Conservation (phyloP, 2,888 invertebrate genomes). For the Orthosia incerta region DNA sequence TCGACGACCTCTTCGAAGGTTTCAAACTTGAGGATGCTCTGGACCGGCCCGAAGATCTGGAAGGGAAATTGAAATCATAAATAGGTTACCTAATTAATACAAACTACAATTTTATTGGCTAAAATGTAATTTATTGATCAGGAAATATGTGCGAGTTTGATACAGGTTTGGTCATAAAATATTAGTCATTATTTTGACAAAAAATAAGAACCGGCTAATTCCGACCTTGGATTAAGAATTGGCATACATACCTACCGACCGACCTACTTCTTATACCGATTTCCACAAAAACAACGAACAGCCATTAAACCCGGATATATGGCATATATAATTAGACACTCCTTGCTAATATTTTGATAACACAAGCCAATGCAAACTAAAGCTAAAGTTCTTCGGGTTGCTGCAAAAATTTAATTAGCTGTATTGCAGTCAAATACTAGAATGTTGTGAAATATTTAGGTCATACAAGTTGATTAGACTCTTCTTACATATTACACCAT, state of each 20-base stretch:
- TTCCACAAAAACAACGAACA: not conserved
- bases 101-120: too few relatives aligned
- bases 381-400: not conserved
- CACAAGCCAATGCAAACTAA: not conserved
- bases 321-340: too few relatives aligned
- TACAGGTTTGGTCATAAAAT: too few relatives aligned
- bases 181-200: too few relatives aligned
- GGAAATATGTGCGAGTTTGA: not conserved
- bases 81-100: too few relatives aligned
- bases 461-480: too few relatives aligned
- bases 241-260: too few relatives aligned
- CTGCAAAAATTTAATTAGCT: too few relatives aligned
- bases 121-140: not conserved
- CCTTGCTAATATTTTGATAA: not conserved
- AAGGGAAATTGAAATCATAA: not conserved
- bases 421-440: too few relatives aligned
- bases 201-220: too few relatives aligned
- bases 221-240: not conserved
- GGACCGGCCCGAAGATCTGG: conserved; percentile 98
- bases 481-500: too few relatives aligned
- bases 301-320: not conserved
- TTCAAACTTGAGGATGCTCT: conserved; percentile 96
- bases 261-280: not conserved
- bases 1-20: conserved; percentile 95
- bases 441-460: not conserved